A percentile compares a stretch with the other conserved stretches of the same genome.
Evolutionary conservation across 2,888 invertebrate species (phyloP).

Genomic region (Bombylius major): DNA sequence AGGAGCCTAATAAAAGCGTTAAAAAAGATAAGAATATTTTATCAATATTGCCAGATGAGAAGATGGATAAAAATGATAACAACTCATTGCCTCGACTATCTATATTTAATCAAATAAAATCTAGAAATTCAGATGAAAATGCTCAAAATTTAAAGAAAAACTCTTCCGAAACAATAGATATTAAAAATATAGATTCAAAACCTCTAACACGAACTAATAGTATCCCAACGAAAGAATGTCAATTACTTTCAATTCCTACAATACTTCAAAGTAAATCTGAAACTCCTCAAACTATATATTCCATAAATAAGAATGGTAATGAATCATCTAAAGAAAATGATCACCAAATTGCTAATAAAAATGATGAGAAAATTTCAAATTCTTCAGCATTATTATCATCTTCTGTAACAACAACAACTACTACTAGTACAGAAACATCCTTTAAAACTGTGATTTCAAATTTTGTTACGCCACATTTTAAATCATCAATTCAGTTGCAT

Average conservation of each 20-base stretch:
- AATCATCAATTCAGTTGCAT: constrained; percentile 11
- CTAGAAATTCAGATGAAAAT: not conserved
- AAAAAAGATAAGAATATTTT: not conserved
- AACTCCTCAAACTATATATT: no score
- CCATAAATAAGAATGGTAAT: constrained; percentile 2
- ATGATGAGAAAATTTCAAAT: not conserved
- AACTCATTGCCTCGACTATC: not conserved
- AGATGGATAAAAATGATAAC: not conserved
- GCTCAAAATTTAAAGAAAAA: no score
- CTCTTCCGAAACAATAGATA: no score
- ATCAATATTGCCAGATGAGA: not conserved
- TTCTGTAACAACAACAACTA: not conserved
- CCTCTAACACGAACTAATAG: not conserved
- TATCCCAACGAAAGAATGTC: not conserved
- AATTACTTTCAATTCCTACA: not conserved
- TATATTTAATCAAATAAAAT: not conserved
- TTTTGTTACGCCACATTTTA: constrained; percentile 31
- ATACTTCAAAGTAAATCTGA: not conserved
- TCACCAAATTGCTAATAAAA: not conserved
- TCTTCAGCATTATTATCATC: not conserved
- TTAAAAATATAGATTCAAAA: no score
- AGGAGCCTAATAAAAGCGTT: not conserved
- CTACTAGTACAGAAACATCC: constrained; percentile 18
- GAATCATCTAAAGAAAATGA: constrained; percentile 1
- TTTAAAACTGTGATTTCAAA: constrained; percentile 21